Base-by-base conservation (phyloP, 2,113 vertebrate species). In the Notothenia rossii region DNA sequence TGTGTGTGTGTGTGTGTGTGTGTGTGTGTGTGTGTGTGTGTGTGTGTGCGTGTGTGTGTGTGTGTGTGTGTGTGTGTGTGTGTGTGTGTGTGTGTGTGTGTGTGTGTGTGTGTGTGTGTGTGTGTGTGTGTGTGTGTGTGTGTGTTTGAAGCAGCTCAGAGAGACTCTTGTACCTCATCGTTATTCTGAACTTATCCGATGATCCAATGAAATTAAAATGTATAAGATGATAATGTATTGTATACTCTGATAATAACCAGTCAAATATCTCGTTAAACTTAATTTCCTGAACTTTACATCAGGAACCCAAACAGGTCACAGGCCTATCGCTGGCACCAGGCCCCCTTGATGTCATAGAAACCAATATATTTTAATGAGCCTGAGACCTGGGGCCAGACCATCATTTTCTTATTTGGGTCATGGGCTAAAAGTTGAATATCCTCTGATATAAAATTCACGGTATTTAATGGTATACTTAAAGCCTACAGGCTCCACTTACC, bases 321-420 rank as follows among this genome's bases (percentile, higher is more conserved):
- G 77, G 78, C 78, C 75, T 74, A 76, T 71, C 72, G 81, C 73
- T 66, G 72, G 53, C 8, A 17, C 46, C 48, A 36, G 64, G 54
- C 51, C 79, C 80, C 84, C 90, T 61, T 2, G 66, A 75, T 83
- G 76, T 83, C 68, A 79, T 60, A 68, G 25, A 80, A 90, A 79
- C 86, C 83, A 90, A 90, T 91, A 90, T 86, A 85, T 84, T 87
- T 90, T 90, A 90, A 87, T 90, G 80, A 85, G 82, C 58, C 59
- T 72, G 86, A 86, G 90, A 88, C 88, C 86, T 86, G 63, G 83
- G 77, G 74, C 67, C 59, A 79, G 81, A 82, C 63, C 54, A 85
- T 85, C 10, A 86, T 76, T 79, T 81, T 88, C 70, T 77, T 79
- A 87, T 87, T 83, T 88, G 77, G 84, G 88, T 90, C 80, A 85